Evolutionary conservation across 2,113 vertebrate species (phyloP), one percentile per base, ranked within the genome.

Genomic region (Entelurus aequoreus): DNA sequence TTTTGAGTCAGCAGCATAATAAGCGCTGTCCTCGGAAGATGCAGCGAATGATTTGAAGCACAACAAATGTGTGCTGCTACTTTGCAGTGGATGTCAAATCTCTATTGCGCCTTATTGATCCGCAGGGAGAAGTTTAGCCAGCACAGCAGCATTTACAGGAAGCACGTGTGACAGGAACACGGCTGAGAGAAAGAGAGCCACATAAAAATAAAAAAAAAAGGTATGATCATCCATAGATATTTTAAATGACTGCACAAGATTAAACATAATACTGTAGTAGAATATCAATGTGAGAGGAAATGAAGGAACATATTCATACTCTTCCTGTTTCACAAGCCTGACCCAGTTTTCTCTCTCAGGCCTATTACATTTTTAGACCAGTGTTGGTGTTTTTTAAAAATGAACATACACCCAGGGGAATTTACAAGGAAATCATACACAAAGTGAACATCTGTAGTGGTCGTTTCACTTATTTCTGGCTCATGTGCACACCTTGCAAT

Each of bases 101-200:
- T 57, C 54, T 42, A 42, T 44, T 42, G 54, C 9, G 5, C n/a
- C 54, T 57, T 44, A 57, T 57, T 21, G 54, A 57, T 57, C 54
- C 54, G 6, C n/a, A 6, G 54, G 54, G 54, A n/a, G 54, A 57
- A 42, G 54, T 57, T 56, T 42, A 19, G 38, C 38, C 19, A 9
- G n/a, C 42, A 38, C 54, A 7, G 38, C 54, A 42, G n/a, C 54
- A 19, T 57, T 57, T 57, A 57, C 54, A 57, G 54, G 54, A 55
- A 55, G 36, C 53, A 55, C 6, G 14, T n/a, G 53, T 9, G 53
- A 7, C 16, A 16, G 54, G 8, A 56, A n/a, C 6, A 12, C 12
- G 54, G 13, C 54, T 11, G 10, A 35, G 28, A 12, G 14, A 35
- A 8, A 8, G 5, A 56, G 14, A 15, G 3, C 36, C 9, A 15